Evolutionary conservation across 2,113 vertebrate genomes (phyloP).

Genomic region (Nannospalax galili): DNA sequence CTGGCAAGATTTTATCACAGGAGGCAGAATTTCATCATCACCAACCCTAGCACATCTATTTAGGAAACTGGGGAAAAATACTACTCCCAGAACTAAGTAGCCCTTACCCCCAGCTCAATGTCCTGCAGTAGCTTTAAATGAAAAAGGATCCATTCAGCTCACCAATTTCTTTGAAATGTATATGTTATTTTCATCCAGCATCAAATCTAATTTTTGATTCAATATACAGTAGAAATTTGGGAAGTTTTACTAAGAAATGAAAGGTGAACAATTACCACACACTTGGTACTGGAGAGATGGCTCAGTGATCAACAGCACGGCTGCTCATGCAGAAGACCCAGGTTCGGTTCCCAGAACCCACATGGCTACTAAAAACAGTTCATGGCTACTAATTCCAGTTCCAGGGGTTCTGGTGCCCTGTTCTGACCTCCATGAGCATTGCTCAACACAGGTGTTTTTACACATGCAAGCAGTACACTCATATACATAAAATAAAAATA

Average conservation of each 20-base stretch:
- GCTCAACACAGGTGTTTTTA: no score
- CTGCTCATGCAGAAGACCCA: no score
- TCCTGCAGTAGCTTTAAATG: background rate
- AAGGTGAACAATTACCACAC: background rate
- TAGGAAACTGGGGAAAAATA: background rate
- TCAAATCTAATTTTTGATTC: background rate
- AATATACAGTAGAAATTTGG: background rate
- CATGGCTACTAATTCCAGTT: no score
- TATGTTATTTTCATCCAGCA: background rate
- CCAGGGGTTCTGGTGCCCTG: no score
- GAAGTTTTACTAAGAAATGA: background rate
- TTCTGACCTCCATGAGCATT: no score
- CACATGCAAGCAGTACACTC: no score
- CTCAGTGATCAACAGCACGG: no score
- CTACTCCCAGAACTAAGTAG: background rate
- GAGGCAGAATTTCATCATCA: background rate
- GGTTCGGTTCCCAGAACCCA: no score
- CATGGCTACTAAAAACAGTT: no score
- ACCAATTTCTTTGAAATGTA: background rate
- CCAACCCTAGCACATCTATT: background rate
- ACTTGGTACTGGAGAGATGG: no score
- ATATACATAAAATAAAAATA: no score
- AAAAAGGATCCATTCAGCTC: background rate
- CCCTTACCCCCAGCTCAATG: accelerated
- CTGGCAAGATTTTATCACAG: background rate